phyloP scores from a whole-genome alignment of 2,797 vertebrate genomes.

The Leucoraja ocellata region DNA sequence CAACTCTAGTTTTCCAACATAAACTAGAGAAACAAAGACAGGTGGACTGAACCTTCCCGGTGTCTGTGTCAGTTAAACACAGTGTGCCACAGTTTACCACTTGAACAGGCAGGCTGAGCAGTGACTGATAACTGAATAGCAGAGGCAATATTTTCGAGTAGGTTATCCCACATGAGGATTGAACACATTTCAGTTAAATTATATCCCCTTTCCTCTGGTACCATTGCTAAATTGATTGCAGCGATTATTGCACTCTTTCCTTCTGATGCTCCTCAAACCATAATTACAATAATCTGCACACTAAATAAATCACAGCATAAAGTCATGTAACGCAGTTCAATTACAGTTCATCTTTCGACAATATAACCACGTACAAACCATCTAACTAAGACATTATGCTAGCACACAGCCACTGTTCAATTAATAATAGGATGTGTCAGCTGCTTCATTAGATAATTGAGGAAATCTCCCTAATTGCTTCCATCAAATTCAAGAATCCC shows the following conservation, averaged over 20 bases:
- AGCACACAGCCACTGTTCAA: not conserved
- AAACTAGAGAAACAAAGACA: not conserved
- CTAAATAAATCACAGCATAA: not conserved
- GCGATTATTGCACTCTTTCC: not conserved
- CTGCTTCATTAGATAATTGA: slow-evolving; percentile 32
- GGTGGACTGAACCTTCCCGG: not conserved
- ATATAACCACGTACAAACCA: not conserved
- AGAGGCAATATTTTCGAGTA: not conserved
- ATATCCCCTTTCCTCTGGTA: not conserved
- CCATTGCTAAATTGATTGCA: not conserved
- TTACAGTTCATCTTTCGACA: slow-evolving; percentile 9
- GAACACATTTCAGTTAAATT: not conserved
- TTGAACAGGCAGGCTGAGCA: not conserved
- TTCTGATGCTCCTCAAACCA: slow-evolving; percentile 19
- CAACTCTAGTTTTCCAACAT: not conserved
- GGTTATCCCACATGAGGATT: not conserved
- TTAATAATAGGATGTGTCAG: slow-evolving; percentile 20
- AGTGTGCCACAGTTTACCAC: not conserved
- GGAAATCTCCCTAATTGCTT: slow-evolving; percentile 22
- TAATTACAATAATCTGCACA: slow-evolving; percentile 4
- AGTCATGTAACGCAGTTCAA: slow-evolving; percentile 1
- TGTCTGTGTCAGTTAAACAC: not conserved
- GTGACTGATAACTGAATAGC: not conserved
- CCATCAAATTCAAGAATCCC: slow-evolving; percentile 20
- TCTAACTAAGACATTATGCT: not conserved